phyloP scores from a whole-genome alignment of 2,888 invertebrate genomes.

The Ganaspis brasiliensis region DNA sequence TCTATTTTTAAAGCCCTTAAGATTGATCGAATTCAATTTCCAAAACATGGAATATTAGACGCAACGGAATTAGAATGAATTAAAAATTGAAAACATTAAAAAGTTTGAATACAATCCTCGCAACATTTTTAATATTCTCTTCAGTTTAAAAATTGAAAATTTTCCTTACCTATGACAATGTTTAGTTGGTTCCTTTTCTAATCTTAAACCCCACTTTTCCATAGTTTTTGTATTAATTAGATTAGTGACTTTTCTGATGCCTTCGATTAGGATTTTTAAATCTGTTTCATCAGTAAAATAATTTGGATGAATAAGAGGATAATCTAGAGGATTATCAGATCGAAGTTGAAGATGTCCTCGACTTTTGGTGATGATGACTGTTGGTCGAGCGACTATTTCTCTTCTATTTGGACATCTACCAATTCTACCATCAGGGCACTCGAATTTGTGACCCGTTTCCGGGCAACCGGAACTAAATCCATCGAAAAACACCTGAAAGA shows the following conservation, averaged over 20 bases:
- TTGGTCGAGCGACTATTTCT: constrained; percentile 77
- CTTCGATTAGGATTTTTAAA: constrained; percentile 83
- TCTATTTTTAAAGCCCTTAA: no score
- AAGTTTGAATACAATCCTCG: no score
- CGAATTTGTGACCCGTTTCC: constrained; percentile 67
- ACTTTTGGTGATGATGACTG: constrained; percentile 69
- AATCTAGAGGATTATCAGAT: constrained; percentile 85
- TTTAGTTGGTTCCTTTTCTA: constrained; percentile 82
- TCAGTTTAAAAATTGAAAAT: no score
- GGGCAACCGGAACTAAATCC: constrained; percentile 78
- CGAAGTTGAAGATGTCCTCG: constrained; percentile 85
- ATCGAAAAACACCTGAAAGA: constrained; percentile 78
- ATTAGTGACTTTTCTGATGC: constrained; percentile 83
- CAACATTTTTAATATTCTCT: no score
- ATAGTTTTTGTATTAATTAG: constrained; percentile 84
- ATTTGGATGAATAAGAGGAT: constrained; percentile 87
- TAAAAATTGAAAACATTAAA: no score
- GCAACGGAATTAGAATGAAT: no score
- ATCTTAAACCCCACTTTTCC: constrained; percentile 83
- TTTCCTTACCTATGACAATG: constrained; percentile 81
- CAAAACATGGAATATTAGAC: no score
- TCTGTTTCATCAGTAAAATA: constrained; percentile 87
- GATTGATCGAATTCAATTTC: no score
- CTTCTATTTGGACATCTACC: constrained; percentile 70
- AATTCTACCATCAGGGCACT: constrained; percentile 70